phyloP scores from a whole-genome alignment of 30 jellyfish, hydroid and myxozoan genomes.

The Cassiopea xamachana region DNA sequence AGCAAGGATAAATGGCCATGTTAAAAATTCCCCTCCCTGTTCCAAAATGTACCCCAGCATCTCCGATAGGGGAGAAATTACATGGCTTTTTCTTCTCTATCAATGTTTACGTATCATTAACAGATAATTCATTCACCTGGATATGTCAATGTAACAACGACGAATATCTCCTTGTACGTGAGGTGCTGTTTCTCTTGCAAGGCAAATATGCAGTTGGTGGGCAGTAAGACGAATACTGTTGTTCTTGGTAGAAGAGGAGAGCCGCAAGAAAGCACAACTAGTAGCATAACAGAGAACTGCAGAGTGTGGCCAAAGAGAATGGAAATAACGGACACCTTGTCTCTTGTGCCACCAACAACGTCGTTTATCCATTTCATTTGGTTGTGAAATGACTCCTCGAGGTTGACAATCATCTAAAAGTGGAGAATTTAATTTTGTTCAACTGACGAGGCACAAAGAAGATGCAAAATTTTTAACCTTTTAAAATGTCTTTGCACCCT shows the following conservation, averaged over 20 bases:
- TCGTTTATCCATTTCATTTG: slow-evolving; percentile 91
- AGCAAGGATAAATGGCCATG: too few species aligned
- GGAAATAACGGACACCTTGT: slow-evolving; percentile 77
- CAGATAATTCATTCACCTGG: slow-evolving; percentile 65
- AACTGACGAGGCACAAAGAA: background rate
- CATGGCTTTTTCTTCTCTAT: too few species aligned
- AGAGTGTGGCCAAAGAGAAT: slow-evolving; percentile 78
- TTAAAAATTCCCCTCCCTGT: too few species aligned
- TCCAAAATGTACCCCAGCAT: too few species aligned
- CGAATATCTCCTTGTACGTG: slow-evolving; percentile 71
- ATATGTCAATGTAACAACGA: slow-evolving; percentile 62
- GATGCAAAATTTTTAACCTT: too few species aligned
- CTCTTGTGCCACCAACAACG: slow-evolving; percentile 92
- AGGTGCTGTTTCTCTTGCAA: slow-evolving; percentile 66
- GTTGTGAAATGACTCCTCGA: slow-evolving; percentile 67
- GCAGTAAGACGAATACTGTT: slow-evolving; percentile 67
- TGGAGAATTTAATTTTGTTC: background rate
- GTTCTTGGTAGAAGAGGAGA: slow-evolving; percentile 75
- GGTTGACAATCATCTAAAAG: slow-evolving; percentile 78
- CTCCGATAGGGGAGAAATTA: too few species aligned
- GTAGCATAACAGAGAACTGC: slow-evolving; percentile 45
- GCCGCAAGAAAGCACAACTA: slow-evolving; percentile 66
- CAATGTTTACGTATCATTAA: background rate
- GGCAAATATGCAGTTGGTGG: slow-evolving; percentile 82
- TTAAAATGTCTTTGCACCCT: too few species aligned